phyloP scores from a whole-genome alignment of 2,113 vertebrate species.

The pig (Sus scrofa) region DNA sequence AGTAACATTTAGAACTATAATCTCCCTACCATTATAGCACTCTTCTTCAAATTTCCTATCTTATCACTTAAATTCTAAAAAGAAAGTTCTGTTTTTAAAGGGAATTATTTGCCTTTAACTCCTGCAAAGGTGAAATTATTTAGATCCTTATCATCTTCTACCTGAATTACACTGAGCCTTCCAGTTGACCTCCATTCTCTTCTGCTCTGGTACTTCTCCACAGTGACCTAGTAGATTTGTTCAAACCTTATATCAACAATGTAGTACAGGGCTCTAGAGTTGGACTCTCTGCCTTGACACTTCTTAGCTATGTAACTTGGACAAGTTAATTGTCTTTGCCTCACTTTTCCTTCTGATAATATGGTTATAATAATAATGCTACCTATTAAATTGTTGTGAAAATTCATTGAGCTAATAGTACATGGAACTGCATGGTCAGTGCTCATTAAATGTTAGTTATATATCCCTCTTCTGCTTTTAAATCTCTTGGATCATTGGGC shows the following conservation, averaged over 20 bases:
- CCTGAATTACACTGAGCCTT: not conserved
- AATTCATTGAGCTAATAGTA: not conserved
- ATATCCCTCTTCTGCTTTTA: not conserved
- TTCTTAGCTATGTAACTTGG: not conserved
- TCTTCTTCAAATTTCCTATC: not conserved
- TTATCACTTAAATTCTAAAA: not conserved
- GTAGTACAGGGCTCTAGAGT: not conserved
- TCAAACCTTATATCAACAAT: not conserved
- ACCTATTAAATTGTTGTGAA: not conserved
- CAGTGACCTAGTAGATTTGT: not conserved
- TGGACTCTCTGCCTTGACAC: not conserved
- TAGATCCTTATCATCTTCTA: not conserved
- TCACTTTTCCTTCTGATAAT: not conserved
- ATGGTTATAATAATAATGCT: not conserved
- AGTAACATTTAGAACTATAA: not conserved
- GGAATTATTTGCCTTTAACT: not conserved
- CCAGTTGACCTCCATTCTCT: rapidly evolving
- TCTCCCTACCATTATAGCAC: not conserved
- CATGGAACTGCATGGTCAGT: not conserved
- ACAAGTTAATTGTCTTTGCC: not conserved
- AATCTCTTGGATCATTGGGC: not conserved
- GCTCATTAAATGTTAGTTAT: not conserved
- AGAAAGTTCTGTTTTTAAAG: not conserved
- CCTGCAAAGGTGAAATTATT: not conserved
- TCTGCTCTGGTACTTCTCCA: not conserved